A percentile compares a stretch with the other conserved stretches of the same genome.
phyloP scores from a whole-genome alignment of 2,797 vertebrate genomes.

The Enteromius trimaculatus region DNA sequence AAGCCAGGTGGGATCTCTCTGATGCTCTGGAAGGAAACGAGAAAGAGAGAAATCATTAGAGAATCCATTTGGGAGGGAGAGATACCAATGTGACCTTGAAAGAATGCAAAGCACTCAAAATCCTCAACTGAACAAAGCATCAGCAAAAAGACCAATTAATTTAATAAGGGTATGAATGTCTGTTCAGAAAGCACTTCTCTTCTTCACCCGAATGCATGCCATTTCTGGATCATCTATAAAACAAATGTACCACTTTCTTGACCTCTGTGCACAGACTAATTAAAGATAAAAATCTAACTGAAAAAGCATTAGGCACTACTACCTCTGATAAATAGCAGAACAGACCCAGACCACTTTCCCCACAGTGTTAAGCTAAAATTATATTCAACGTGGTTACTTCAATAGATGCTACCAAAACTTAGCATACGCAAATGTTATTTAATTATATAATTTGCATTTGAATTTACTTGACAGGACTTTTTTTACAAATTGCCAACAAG shows the following conservation, averaged over 20 bases:
- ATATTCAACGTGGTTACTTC: neutral
- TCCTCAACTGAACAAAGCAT: constrained; percentile 41
- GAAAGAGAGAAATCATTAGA: constrained; percentile 26
- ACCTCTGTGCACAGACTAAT: constrained; percentile 8
- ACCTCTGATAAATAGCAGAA: neutral
- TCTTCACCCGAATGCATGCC: constrained; percentile 3
- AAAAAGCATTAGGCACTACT: constrained; percentile 15
- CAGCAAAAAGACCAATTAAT: constrained; percentile 46
- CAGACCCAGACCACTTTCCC: neutral
- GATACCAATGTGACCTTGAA: constrained; percentile 46
- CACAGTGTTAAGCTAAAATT: neutral
- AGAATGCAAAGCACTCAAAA: constrained; percentile 43
- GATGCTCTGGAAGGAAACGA: constrained; percentile 40
- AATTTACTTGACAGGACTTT: neutral
- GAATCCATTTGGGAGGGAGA: constrained; percentile 36
- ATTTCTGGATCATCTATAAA: constrained; percentile 7
- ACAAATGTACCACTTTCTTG: constrained; percentile 9
- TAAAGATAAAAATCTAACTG: constrained; percentile 14
- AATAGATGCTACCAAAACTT: neutral
- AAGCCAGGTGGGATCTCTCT: constrained; percentile 48
- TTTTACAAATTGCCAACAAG: constrained; percentile 5
- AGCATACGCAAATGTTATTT: neutral
- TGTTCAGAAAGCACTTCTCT: constrained; percentile 15
- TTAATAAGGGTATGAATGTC: constrained; percentile 42
- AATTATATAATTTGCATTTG: neutral